A percentile compares a stretch with the other conserved stretches of the same genome.
phyloP scores from a whole-genome alignment of 2,888 invertebrate species.

The Andrena hattorfiana region DNA sequence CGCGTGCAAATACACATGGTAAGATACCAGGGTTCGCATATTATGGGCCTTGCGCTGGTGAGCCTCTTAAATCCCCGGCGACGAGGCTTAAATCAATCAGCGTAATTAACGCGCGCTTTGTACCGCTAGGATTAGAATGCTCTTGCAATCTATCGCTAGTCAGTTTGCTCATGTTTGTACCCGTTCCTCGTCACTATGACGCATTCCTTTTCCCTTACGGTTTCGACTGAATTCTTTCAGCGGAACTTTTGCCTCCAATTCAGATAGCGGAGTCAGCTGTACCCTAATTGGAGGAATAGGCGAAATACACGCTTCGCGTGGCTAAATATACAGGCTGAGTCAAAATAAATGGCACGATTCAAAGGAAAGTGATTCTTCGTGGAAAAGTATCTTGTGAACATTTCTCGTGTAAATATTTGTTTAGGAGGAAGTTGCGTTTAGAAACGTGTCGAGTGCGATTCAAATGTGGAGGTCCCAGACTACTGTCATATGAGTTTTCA shows the following conservation, averaged over 20 bases:
- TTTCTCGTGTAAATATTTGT: no score
- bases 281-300: background rate
- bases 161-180: slow-evolving; percentile 29
- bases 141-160: slow-evolving; percentile 54
- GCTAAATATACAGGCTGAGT: no score
- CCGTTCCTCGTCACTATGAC: background rate
- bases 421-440: no score
- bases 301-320: background rate
- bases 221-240: background rate
- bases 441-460: no score
- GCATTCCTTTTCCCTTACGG: slow-evolving; percentile 6
- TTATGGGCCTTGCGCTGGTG: slow-evolving; percentile 63
- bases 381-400: no score
- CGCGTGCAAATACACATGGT: slow-evolving; percentile 52
- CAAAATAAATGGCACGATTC: no score
- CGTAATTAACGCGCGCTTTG: slow-evolving; percentile 81
- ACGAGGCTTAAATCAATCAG: slow-evolving; percentile 81
- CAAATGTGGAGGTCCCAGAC: no score
- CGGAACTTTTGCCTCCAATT: background rate
- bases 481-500: no score
- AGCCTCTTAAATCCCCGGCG: slow-evolving; percentile 78
- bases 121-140: slow-evolving; percentile 79
- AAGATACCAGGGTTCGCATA: slow-evolving; percentile 42
- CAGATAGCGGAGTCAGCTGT: no score
- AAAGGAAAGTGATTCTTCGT: no score